Evolutionary conservation across 2,888 invertebrate genomes (phyloP), one percentile per base, ranked within the genome.

Genomic region (Caenorhabditis panamensis): DNA sequence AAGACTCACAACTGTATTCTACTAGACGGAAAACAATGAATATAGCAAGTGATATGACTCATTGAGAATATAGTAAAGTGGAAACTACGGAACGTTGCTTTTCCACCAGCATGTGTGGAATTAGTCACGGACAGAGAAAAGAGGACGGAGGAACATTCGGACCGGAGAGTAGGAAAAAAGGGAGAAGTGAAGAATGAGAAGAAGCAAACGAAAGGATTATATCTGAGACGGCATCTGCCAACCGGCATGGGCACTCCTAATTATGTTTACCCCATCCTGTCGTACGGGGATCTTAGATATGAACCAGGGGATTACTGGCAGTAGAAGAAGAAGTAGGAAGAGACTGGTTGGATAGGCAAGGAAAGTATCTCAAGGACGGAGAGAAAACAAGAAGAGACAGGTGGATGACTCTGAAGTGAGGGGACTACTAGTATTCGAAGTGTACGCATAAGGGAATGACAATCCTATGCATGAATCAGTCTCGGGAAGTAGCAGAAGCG

Each of bases 181-280:
- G 20, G 22, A 24, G 61, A 49, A 26, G 24, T 13, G 28, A 47
- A 22, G 62, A 62, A 24, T 28, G 51, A 69, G 37, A 26, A 53
- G 24, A 26, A 44, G 56, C 13, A 24, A 22, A 56, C 18, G 26
- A 41, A 41, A 59, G 44, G 66, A 75, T 75, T 75, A 75, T 75
- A 75, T 75, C 66, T 66, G 53, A 66, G 66, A 66, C 66, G 75
- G 26, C 66, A 75, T 66, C 66, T 66, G 75, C 59, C 59, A 56
- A 63, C 62, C 47, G 53, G 16, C 26, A 36, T 22, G 18, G 49
- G 36, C 37, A 41, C 51, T 59, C 28, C 66, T 75, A 66, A 61
- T 66, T 75, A 53, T 66, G 59, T 75, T 59, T 66, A 63, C 56
- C 54, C 58, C 64, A 44, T 58, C 24, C 47, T 56, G 56, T 56